These are phyloP conservation scores for Tenthredo livida DNA, from an alignment of 2,888 invertebrate genomes.

Conservation along the genomic window DNA sequence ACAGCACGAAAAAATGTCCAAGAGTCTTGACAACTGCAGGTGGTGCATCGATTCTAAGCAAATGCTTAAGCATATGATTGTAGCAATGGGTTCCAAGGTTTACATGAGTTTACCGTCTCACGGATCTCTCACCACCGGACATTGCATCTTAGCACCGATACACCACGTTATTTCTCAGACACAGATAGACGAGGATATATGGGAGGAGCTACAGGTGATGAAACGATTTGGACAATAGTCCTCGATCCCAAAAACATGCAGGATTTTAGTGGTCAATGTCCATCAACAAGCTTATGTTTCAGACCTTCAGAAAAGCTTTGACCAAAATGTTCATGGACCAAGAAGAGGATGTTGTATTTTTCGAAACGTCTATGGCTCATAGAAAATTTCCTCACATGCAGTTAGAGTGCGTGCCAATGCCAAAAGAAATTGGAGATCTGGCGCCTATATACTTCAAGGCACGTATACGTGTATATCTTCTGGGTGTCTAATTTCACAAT, in stretches of 20 bases:
- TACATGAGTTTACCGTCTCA: slow-evolving; percentile 91
- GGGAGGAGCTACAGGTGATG: slow-evolving; percentile 90
- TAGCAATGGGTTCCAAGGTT: slow-evolving; percentile 90
- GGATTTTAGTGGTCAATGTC: neutral
- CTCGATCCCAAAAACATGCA: neutral
- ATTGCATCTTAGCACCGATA: slow-evolving; percentile 92
- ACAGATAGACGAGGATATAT: slow-evolving; percentile 95
- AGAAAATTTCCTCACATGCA: slow-evolving; percentile 90
- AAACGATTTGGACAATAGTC: neutral
- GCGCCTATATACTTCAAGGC: slow-evolving; percentile 97
- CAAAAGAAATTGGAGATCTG: slow-evolving; percentile 90
- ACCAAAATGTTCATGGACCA: slow-evolving; percentile 87
- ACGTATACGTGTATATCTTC: slow-evolving; percentile 64
- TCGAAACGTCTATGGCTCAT: slow-evolving; percentile 90
- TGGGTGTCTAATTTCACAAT: neutral
- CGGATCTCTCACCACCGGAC: slow-evolving; percentile 90
- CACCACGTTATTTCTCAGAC: slow-evolving; percentile 90
- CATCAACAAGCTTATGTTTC: slow-evolving; percentile 68
- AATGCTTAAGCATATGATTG: slow-evolving; percentile 91
- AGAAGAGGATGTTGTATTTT: slow-evolving; percentile 92
- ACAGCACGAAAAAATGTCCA: slow-evolving; percentile 86
- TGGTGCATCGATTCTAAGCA: slow-evolving; percentile 90
- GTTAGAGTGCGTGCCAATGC: slow-evolving; percentile 94
- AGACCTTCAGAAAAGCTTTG: slow-evolving; percentile 88
- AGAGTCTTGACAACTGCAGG: slow-evolving; percentile 89